Evolutionary conservation across 2,113 vertebrate species (phyloP), one percentile per base, ranked within the genome.

Genomic region (Dendropsophus ebraccatus): DNA sequence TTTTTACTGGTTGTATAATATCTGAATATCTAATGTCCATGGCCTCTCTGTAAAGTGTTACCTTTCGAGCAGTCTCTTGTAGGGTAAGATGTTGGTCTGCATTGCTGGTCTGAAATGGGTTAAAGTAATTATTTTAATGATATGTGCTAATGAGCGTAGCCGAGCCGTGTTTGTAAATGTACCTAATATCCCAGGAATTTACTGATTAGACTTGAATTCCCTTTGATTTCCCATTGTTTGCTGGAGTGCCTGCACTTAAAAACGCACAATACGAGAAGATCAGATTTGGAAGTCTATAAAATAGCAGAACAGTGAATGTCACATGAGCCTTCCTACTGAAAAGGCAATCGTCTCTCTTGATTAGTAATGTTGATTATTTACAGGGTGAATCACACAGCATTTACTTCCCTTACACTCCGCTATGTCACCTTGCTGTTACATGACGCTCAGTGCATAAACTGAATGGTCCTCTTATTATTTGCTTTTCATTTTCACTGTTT

Each of bases 151-250:
- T 73, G 0, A 11, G 2, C 81, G 7, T 23, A 58, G 45, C 67
- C 11, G 23, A 13, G 19, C 81, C 81, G 76, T 83, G 84, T 69
- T 86, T 76, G 41, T 67, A 82, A 87, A 41, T 87, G 11, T 85
- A 88, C 30, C 65, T n/a, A 5, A 85, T 0, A 32, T n/a, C 35
- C 37, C 52, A 47, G 41, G 73, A 76, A 76, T 75, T 75, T 84
- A 65, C 69, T 62, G 52, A 74, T 84, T 84, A 76, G 72, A 50
- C n/a, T 17, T 84, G 83, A 84, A 84, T 84, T 76, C 56, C 62
- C 17, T 47, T 62, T 84, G 83, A 84, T 84, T 84, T 84, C 30
- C 69, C 25, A 84, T 84, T 84, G 83, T 84, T 77, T 65, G 9
- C 25, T 69, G 60, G 45, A 81, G 70, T 74, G 52, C 7, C n/a